Conservation (phyloP, 2,888 invertebrate species). For the Heterodera filipjevi region DNA sequence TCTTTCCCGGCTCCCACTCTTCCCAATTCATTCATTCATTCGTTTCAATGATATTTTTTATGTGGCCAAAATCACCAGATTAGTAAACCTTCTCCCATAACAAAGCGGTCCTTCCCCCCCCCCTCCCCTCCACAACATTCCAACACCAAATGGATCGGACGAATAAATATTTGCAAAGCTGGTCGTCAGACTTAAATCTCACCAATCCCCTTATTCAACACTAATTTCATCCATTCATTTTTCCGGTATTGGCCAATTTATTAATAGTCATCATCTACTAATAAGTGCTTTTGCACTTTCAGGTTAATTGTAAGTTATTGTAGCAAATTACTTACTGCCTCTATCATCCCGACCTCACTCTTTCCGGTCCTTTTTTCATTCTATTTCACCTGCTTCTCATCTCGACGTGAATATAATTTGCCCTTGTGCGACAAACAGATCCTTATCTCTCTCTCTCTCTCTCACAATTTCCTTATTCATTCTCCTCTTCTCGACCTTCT, state of each 20-base stretch:
- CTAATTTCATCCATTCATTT: not conserved
- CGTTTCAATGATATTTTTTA: slow-evolving; percentile 20
- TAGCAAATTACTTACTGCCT: not conserved
- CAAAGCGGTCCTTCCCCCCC: not conserved
- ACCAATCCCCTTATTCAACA: not conserved
- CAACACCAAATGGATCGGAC: not conserved
- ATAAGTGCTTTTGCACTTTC: not conserved
- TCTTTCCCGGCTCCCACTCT: not conserved
- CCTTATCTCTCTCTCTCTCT: not conserved
- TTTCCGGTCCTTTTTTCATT: slow-evolving; percentile 45
- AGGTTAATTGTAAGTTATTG: not conserved
- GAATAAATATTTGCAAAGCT: slow-evolving; percentile 7
- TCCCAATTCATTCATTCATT: not conserved
- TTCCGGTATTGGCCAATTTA: not conserved
- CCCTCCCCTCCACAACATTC: not conserved
- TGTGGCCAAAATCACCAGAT: slow-evolving; percentile 12
- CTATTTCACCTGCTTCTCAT: slow-evolving; percentile 25
- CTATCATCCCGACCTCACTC: slow-evolving; percentile 24
- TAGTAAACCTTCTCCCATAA: not conserved
- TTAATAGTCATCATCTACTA: not conserved
- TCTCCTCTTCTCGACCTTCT: slow-evolving; percentile 51
- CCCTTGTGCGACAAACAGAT: not conserved
- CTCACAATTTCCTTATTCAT: slow-evolving; percentile 31
- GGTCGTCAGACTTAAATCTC: not conserved
- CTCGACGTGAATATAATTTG: not conserved